These are phyloP conservation scores for Eurosta solidaginis DNA, from an alignment of 1,140 invertebrate genomes.

Conservation along the genomic window DNA sequence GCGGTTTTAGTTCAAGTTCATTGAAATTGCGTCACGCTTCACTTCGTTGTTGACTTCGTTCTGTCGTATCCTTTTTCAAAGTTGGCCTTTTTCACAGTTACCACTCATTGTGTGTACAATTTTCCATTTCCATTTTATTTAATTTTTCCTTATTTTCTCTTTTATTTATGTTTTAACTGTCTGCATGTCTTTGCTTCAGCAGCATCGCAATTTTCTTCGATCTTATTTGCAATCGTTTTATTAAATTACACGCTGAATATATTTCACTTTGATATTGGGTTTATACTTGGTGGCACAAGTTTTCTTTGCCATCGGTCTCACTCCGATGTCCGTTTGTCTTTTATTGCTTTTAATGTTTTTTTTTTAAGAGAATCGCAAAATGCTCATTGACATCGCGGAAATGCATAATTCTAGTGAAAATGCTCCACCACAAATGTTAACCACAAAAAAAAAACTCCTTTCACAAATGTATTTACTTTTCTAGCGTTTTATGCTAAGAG, in stretches of 20 bases:
- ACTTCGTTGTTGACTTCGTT: background rate
- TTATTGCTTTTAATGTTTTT: background rate
- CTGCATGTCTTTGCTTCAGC: background rate
- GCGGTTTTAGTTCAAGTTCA: conserved; percentile 28
- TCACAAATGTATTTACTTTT: background rate
- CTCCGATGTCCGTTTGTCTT: background rate
- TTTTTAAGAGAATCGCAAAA: background rate
- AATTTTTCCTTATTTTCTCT: conserved; percentile 39
- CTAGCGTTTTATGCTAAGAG: no score
- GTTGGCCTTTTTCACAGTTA: background rate
- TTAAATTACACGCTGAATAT: conserved; percentile 60
- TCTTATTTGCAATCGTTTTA: conserved; percentile 52
- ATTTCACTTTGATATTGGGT: conserved; percentile 38
- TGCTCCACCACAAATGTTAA: background rate
- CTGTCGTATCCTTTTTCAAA: background rate
- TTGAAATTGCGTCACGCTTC: conserved; percentile 1
- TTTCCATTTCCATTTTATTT: background rate
- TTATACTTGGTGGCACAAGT: conserved; percentile 32
- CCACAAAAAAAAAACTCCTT: background rate
- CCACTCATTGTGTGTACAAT: conserved; percentile 11
- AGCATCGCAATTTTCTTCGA: background rate
- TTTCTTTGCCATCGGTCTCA: background rate
- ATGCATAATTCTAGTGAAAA: background rate
- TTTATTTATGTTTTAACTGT: background rate
- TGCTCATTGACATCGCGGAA: conserved; percentile 10